Evolutionary conservation across 1,140 invertebrate genomes (phyloP), one percentile per base, ranked within the genome.

Genomic region (Formica exsecta): DNA sequence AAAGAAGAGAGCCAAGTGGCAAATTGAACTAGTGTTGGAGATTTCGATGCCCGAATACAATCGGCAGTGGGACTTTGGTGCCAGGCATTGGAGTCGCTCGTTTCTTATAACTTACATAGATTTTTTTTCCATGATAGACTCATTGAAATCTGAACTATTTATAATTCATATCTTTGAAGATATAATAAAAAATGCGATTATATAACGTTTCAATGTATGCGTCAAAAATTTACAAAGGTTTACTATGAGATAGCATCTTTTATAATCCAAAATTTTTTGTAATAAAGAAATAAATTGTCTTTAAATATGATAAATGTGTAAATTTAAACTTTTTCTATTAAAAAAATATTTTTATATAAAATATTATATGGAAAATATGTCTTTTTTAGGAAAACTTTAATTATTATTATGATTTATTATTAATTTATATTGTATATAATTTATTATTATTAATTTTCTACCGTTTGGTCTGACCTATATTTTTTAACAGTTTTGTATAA

Each of bases 1-100:
- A 16, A 41, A 70, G 4, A 68, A 70, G 11, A 68, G 22, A 68
- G 11, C 25, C 22, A 70, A 68, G 36, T 80, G 48, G 22, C 64
- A 80, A 51, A 16, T 44, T 57, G 54, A 9, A 80, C 41, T 59
- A 75, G 22, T 36, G 66, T 59, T 59, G 89, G 89, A 86, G 89
- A 91, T 86, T 91, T 91, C 89, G 87, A 91, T 66, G 89, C 89
- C 83, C 38, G 86, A 81, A 11, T 75, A 29, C n/a, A 75, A 75
- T 80, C 57, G 74, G 73, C 86, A 90, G 76, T 74, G 51, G 38
- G 57, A 36, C 74, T 65, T 25, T 38, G 61, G 38, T 68, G 71
- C 89, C 89, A 88, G 74, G 89, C 89, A 29, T 91, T 75, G 65
- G 41, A 86, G 71, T 90, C 84, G 68, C 89, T 9, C 36, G 22